phyloP scores from a whole-genome alignment of 2,888 invertebrate species.

The Melinopterus prodromus region DNA sequence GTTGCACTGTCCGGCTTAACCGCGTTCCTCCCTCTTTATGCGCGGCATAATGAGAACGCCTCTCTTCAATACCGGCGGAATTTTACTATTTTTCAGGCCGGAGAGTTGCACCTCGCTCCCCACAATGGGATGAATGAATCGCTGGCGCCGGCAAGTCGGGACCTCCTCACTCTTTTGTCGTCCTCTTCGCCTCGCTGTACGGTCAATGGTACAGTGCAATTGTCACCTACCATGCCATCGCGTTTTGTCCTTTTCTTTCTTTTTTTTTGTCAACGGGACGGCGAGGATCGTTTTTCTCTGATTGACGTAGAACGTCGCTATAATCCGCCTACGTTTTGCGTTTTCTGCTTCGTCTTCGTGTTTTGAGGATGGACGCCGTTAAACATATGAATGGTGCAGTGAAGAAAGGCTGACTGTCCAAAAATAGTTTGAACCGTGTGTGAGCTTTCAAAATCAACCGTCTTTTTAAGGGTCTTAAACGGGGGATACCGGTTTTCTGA shows the following conservation, averaged over 20 bases:
- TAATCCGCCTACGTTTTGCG: neutral
- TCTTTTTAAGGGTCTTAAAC: too few species aligned
- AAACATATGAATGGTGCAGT: neutral
- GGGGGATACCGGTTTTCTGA: too few species aligned
- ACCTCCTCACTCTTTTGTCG: neutral
- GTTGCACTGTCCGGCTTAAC: neutral
- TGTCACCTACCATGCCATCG: neutral
- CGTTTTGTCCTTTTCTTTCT: neutral
- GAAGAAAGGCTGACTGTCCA: neutral
- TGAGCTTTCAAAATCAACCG: too few species aligned
- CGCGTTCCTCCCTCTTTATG: neutral
- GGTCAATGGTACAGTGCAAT: neutral
- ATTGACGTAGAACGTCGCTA: neutral
- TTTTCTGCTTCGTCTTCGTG: neutral
- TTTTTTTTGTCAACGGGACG: neutral
- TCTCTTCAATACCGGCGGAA: neutral
- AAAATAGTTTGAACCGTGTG: neutral
- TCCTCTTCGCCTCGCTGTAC: neutral
- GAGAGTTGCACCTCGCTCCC: neutral
- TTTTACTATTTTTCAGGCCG: neutral
- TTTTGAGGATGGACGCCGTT: neutral
- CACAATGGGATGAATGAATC: constrained; percentile 4
- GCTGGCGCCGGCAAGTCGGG: neutral
- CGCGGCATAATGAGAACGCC: neutral
- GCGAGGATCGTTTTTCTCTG: neutral